These are phyloP conservation scores for Pitta sordida DNA, from an alignment of 2,113 vertebrate species.

Conservation along the genomic window DNA sequence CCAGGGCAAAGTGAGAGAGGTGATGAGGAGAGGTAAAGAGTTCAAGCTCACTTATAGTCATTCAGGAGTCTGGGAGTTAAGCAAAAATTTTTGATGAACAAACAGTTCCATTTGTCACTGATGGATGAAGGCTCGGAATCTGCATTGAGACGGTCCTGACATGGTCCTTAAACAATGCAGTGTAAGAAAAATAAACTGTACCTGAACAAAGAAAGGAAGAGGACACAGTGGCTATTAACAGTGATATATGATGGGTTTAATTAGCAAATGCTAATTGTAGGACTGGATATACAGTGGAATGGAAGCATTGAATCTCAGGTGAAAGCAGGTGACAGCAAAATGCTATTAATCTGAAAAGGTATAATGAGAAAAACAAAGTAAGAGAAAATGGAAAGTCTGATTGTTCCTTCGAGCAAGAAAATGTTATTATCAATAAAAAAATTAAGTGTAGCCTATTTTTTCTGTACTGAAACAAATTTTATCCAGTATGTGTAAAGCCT, in stretches of 20 bases:
- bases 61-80: conserved; percentile 35
- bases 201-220: conserved; percentile 30
- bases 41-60: conserved; percentile 28
- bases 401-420: conserved; percentile 61
- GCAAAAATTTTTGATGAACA: conserved; percentile 42
- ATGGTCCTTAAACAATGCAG: conserved; percentile 10
- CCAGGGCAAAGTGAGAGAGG: neutral
- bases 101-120: conserved; percentile 46
- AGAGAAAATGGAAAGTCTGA: conserved; percentile 52
- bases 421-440: conserved; percentile 57
- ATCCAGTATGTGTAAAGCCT: neutral
- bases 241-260: conserved; percentile 56
- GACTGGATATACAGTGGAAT: conserved; percentile 23
- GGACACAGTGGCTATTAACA: conserved; percentile 30
- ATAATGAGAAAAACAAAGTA: conserved; percentile 55
- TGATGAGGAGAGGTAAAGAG: conserved; percentile 47
- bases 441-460: conserved; percentile 26
- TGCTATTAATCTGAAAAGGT: conserved; percentile 54
- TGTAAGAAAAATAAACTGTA: conserved; percentile 43
- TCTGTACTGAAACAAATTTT: neutral
- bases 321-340: conserved; percentile 59
- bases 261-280: conserved; percentile 62
- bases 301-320: conserved; percentile 46
- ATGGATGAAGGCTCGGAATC: conserved; percentile 43
- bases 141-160: conserved; percentile 30